Evolutionary conservation across 2,888 invertebrate genomes (phyloP).

Genomic region (Brachypalpus laphriformis): DNA sequence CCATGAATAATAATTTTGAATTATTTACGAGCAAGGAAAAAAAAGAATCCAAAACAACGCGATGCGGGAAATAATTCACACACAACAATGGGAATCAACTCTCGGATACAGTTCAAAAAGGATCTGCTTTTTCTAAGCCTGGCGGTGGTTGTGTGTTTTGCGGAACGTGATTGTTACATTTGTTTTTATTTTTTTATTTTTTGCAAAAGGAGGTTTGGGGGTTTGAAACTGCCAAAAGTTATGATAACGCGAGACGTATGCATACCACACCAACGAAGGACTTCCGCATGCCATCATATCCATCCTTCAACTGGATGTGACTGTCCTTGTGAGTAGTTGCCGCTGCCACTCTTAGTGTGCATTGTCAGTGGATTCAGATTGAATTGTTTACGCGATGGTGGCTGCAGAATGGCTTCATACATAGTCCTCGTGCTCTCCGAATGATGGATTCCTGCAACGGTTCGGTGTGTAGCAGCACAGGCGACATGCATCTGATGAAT

Average conservation of each 20-base stretch:
- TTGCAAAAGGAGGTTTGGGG: neutral
- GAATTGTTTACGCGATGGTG: slow-evolving; percentile 70
- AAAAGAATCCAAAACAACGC: slow-evolving; percentile 44
- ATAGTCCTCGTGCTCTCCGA: slow-evolving; percentile 16
- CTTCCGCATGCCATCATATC: slow-evolving; percentile 59
- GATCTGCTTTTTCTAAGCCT: slow-evolving; percentile 50
- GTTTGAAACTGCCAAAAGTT: slow-evolving; percentile 67
- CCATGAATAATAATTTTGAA: slow-evolving; percentile 72
- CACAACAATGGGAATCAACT: slow-evolving; percentile 60
- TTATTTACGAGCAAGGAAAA: slow-evolving; percentile 61
- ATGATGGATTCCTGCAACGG: slow-evolving; percentile 66
- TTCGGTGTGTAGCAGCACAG: slow-evolving; percentile 24
- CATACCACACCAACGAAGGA: slow-evolving; percentile 39
- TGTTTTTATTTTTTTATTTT: neutral
- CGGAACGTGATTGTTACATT: slow-evolving; percentile 57
- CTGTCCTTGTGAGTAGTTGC: slow-evolving; percentile 2
- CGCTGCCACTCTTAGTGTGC: slow-evolving; percentile 33
- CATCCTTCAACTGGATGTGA: slow-evolving; percentile 56
- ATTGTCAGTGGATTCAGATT: slow-evolving; percentile 73
- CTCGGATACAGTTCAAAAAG: slow-evolving; percentile 41
- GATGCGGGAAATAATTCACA: slow-evolving; percentile 66
- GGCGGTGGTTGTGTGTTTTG: slow-evolving; percentile 7
- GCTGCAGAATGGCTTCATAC: slow-evolving; percentile 36
- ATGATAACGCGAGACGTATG: slow-evolving; percentile 73
- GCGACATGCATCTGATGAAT: slow-evolving; percentile 72